phyloP scores from a whole-genome alignment of 1,140 invertebrate genomes.

The Pseudoatta argentina region DNA sequence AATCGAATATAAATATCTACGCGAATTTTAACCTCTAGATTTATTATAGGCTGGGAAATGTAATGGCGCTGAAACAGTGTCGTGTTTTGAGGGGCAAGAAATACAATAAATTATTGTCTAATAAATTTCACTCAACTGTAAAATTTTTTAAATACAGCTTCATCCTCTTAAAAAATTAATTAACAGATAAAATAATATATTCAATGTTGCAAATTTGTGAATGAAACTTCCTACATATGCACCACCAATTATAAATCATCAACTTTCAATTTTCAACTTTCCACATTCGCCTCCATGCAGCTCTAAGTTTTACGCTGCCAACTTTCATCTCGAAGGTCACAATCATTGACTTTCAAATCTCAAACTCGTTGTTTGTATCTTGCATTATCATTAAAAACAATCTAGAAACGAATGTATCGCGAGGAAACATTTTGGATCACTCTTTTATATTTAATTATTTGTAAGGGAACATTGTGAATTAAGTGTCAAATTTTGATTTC shows the following conservation, averaged over 20 bases:
- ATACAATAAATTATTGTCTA: no score
- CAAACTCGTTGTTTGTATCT: not conserved
- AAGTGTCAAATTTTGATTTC: no score
- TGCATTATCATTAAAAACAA: not conserved
- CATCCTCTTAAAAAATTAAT: no score
- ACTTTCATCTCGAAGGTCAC: conserved; percentile 21
- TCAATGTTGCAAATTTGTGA: not conserved
- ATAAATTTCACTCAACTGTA: no score
- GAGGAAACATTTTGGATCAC: not conserved
- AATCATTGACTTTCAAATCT: conserved; percentile 33
- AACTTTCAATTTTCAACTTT: conserved; percentile 55
- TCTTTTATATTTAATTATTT: not conserved
- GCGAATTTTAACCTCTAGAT: not conserved
- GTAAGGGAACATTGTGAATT: no score
- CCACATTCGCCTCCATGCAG: conserved; percentile 6
- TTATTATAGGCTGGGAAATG: no score
- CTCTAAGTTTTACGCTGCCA: not conserved
- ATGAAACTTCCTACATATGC: not conserved
- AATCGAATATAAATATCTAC: not conserved
- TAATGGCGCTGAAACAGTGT: no score
- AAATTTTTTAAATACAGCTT: no score
- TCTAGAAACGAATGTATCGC: not conserved
- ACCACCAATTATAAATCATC: conserved; percentile 17
- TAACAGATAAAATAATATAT: not conserved
- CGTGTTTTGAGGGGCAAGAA: no score